These are phyloP conservation scores for Melikaiella ostensackeni DNA, from an alignment of 2,888 invertebrate genomes.

Conservation along the genomic window DNA sequence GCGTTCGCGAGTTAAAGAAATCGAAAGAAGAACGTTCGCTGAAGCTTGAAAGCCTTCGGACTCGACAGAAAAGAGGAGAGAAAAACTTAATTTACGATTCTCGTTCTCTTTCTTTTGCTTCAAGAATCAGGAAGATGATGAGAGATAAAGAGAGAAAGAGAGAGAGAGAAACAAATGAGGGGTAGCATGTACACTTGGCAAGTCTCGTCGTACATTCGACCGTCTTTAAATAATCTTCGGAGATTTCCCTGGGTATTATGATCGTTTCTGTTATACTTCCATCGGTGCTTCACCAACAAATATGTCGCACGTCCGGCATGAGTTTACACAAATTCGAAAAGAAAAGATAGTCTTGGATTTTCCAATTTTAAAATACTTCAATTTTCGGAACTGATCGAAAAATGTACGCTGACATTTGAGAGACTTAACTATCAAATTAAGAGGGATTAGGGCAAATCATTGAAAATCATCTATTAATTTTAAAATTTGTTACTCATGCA, in stretches of 20 bases:
- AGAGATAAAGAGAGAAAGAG: constrained; percentile 46
- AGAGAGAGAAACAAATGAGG: constrained; percentile 41
- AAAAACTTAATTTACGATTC: not conserved
- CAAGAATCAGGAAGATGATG: not conserved
- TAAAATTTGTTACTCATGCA: not conserved
- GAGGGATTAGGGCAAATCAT: not conserved
- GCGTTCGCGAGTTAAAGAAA: not conserved
- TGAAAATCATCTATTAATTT: not conserved
- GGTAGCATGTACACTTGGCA: constrained; percentile 58
- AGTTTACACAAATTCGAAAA: not conserved
- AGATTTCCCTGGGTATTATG: constrained; percentile 14
- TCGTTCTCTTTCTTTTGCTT: not conserved
- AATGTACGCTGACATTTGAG: not conserved
- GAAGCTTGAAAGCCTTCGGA: not conserved
- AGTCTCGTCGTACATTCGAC: constrained; percentile 51
- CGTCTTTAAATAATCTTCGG: constrained; percentile 61
- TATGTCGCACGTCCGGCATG: not conserved
- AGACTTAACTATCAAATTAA: not conserved
- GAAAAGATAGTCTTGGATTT: not conserved
- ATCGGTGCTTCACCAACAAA: not conserved
- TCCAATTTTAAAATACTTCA: not conserved
- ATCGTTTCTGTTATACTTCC: not conserved
- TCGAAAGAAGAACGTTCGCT: not conserved
- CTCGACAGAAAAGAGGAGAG: not conserved
- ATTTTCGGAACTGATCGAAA: not conserved